Percentiles rank a stretch among this genome's conserved stretches.
phyloP scores from a whole-genome alignment of 2,888 invertebrate genomes.

The Calameuta filiformis region DNA sequence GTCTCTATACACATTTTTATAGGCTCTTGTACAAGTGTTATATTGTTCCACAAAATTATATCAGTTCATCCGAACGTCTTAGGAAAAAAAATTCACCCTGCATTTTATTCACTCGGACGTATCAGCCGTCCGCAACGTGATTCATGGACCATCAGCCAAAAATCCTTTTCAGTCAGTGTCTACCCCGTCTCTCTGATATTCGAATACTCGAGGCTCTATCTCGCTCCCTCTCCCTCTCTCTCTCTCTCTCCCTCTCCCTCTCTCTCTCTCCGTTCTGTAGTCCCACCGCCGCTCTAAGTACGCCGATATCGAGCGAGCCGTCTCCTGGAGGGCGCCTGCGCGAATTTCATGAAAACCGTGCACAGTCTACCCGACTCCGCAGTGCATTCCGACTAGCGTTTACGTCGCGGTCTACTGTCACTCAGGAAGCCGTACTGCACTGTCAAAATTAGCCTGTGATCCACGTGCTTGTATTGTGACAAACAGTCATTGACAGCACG shows the following conservation, averaged over 20 bases:
- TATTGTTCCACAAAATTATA: not conserved
- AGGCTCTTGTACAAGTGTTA: not conserved
- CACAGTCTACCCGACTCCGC: constrained; percentile 19
- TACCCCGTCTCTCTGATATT: not conserved
- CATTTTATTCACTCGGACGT: not conserved
- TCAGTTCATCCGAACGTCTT: not conserved
- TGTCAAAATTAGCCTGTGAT: not conserved
- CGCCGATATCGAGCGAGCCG: constrained; percentile 35
- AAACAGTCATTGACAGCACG: not conserved
- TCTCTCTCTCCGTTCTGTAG: constrained; percentile 12
- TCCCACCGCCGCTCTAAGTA: constrained; percentile 9
- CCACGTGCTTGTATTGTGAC: not conserved
- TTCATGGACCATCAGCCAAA: not conserved
- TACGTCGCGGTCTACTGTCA: constrained; percentile 16
- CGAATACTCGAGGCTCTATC: constrained; percentile 1
- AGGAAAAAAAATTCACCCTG: not conserved
- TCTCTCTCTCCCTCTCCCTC: constrained; percentile 9
- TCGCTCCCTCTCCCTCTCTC: constrained; percentile 8
- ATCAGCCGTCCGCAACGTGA: not conserved
- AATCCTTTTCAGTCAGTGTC: not conserved
- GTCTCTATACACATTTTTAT: not conserved
- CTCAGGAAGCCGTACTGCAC: not conserved
- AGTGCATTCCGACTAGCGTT: constrained; percentile 28
- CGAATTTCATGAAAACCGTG: constrained; percentile 21
- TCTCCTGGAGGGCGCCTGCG: constrained; percentile 34